A percentile compares a stretch with the other conserved stretches of the same genome.
These are phyloP conservation scores for Lasioglossum leucozonium DNA, from an alignment of 2,888 invertebrate species.

Conservation along the genomic window DNA sequence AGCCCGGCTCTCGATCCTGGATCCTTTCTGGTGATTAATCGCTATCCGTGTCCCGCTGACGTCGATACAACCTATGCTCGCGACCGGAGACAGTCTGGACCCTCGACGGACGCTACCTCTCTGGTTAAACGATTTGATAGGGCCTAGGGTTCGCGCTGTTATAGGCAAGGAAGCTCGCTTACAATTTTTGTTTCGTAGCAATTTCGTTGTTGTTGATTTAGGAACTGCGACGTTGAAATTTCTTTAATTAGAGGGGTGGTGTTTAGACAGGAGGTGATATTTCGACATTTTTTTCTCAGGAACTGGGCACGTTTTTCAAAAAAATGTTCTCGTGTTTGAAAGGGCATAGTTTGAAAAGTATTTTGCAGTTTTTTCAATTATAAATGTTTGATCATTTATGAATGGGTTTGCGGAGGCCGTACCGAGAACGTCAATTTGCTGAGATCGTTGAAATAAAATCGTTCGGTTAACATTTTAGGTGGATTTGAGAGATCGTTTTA, in stretches of 20 bases:
- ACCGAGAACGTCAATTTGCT: not conserved
- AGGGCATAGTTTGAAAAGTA: not conserved
- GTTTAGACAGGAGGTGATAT: not conserved
- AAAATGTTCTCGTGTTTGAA: not conserved
- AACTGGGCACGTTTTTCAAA: not conserved
- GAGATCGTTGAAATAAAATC: not conserved
- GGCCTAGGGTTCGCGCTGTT: not conserved
- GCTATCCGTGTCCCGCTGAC: slow-evolving; percentile 77
- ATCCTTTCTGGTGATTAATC: slow-evolving; percentile 80
- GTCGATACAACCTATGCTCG: slow-evolving; percentile 68
- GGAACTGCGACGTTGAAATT: not conserved
- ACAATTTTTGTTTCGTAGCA: not conserved
- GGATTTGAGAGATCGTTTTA: too few relatives aligned
- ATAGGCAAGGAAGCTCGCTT: not conserved
- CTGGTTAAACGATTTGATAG: not conserved
- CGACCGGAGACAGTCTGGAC: slow-evolving; percentile 43
- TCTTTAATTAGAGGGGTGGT: not conserved
- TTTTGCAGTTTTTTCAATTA: not conserved
- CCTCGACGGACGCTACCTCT: slow-evolving; percentile 11
- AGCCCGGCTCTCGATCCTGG: slow-evolving; percentile 34
- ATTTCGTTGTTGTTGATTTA: not conserved
- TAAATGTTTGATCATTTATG: not conserved
- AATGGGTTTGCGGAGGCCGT: not conserved
- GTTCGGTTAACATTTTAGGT: too few relatives aligned
- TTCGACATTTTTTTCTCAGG: not conserved